Evolutionary conservation across 2,888 invertebrate species (phyloP), one percentile per base, ranked within the genome.

Genomic region (Xanthorhoe designata): DNA sequence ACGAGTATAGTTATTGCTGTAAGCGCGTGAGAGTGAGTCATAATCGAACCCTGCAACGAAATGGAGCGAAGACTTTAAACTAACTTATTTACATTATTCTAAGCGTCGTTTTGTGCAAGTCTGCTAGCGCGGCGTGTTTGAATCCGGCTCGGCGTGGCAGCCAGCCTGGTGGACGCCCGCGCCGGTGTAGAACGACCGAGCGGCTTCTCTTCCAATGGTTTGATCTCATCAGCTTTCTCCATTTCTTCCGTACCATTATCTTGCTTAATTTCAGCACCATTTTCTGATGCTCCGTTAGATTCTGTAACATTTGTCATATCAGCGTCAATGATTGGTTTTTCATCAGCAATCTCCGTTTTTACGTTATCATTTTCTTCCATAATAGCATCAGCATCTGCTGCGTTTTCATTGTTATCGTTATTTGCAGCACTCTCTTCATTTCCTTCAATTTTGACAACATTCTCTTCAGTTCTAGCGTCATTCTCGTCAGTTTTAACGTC

Each of bases 41-140:
- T 24, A 3, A 24, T 24, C 24, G 24, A 24, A 24, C 4, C 24
- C 24, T 24, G 4, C 1, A 24, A 24, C 24, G 1, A 24, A 24
- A 24, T 24, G 24, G 2, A 1, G 38, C 13, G 38, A 13, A 42
- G 38, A 2, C 2, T 2, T 42, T 42, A 42, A 1, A 13, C 13
- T 13, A 42, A 13, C 2, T 13, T 35, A 35, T 9, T 1, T 10
- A 1, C 1, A 9, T 8, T 35, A n/a, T 35, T 13, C 38, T 47
- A 47, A 47, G 61, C 50, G 9, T 67, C 59, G 53, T 83, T 83
- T 55, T 85, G 82, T 1, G 76, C 69, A 0, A 89, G 74, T 64
- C 75, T 79, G 67, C 90, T 91, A 0, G 88, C 78, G 0, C 91
- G 81, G 10, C 91, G 78, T 0, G 91, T 91, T 24, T 78, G 81